phyloP scores from a whole-genome alignment of 2,113 vertebrate genomes.

The Pipa parva region DNA sequence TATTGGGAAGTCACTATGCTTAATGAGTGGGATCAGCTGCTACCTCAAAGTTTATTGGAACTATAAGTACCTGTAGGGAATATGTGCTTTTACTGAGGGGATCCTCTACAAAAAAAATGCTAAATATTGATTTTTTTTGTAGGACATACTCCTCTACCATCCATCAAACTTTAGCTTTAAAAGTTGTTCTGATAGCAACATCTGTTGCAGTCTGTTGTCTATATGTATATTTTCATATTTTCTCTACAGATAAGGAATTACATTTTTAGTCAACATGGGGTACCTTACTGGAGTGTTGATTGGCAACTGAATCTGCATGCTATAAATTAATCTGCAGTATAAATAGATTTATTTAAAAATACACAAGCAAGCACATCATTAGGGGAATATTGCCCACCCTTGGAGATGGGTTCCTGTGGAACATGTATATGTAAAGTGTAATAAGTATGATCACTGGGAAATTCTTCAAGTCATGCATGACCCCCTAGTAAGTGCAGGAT shows the following conservation, averaged over 20 bases:
- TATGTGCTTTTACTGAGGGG: no score
- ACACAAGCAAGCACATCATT: not conserved
- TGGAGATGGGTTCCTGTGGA: not conserved
- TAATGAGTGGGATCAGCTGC: no score
- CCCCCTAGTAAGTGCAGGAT: not conserved
- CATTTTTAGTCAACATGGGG: not conserved
- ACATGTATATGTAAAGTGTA: not conserved
- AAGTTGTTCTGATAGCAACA: not conserved
- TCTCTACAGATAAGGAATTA: not conserved
- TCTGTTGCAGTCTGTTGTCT: not conserved
- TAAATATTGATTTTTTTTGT: no score
- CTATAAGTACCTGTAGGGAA: no score
- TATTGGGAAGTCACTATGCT: no score
- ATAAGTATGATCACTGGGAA: not conserved
- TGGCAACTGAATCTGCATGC: not conserved
- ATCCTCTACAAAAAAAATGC: no score
- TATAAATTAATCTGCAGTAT: not conserved
- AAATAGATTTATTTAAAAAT: not conserved
- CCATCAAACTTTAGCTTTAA: not conserved
- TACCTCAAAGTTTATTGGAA: no score
- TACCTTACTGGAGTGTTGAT: not conserved
- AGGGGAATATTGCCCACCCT: not conserved
- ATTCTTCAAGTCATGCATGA: not conserved
- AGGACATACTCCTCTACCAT: not conserved
- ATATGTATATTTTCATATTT: not conserved